phyloP scores from a whole-genome alignment of 1,140 invertebrate genomes.

The Heliothis subflexa region DNA sequence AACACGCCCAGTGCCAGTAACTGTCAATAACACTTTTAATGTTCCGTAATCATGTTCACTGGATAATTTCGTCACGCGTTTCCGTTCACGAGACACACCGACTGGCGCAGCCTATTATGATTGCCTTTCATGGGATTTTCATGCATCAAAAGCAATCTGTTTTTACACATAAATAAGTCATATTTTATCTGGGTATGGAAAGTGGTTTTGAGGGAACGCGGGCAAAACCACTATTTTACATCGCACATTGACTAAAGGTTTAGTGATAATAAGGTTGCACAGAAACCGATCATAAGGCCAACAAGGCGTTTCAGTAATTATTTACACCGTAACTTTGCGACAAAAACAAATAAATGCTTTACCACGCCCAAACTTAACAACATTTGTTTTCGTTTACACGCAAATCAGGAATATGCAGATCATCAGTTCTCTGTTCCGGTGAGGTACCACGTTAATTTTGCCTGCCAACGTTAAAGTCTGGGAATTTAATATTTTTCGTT shows the following conservation, averaged over 20 bases:
- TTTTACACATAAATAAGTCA: neutral
- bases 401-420: slow-evolving; percentile 92
- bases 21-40: slow-evolving; percentile 72
- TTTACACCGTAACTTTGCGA: too few relatives aligned
- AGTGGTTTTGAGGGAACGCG: too few relatives aligned
- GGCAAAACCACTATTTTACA: too few relatives aligned
- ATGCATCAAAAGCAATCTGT: neutral
- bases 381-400: slow-evolving; percentile 80
- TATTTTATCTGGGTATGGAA: too few relatives aligned
- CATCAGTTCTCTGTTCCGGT: slow-evolving; percentile 93
- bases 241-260: too few relatives aligned
- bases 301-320: too few relatives aligned
- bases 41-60: neutral
- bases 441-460: slow-evolving; percentile 74
- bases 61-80: neutral
- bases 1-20: slow-evolving; percentile 96
- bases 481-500: slow-evolving; percentile 47
- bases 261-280: too few relatives aligned
- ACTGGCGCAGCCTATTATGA: neutral
- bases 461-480: neutral
- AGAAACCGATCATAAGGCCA: too few relatives aligned
- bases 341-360: too few relatives aligned
- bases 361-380: neutral
- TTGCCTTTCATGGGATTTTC: neutral
- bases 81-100: neutral